These are phyloP conservation scores for Andrena minutula DNA, from an alignment of 2,888 invertebrate species.

Conservation along the genomic window DNA sequence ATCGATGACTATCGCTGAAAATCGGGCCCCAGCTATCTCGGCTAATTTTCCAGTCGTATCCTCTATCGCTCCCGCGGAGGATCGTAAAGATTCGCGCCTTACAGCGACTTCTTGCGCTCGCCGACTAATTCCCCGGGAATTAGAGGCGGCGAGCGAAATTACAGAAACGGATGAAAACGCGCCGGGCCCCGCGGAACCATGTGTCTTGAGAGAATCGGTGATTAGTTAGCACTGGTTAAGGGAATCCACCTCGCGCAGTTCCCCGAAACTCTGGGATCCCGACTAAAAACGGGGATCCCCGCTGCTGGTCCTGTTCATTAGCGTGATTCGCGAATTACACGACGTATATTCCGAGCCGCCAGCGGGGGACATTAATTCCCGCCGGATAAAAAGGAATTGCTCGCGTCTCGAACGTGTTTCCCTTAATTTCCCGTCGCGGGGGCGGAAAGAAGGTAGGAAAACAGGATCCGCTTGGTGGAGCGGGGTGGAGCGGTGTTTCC, in stretches of 20 bases:
- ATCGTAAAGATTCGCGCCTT: constrained; percentile 20
- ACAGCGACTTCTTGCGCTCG: constrained; percentile 27
- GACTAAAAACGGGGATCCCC: no score
- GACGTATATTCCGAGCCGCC: not conserved
- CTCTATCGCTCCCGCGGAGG: constrained; percentile 17
- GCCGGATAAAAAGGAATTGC: not conserved
- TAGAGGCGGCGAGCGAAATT: constrained; percentile 34
- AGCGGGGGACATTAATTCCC: not conserved
- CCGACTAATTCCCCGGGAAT: constrained; percentile 32
- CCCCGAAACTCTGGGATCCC: no score
- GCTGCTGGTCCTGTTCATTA: no score
- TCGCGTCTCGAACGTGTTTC: constrained; percentile 9
- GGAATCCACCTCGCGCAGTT: no score
- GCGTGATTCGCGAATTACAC: not conserved
- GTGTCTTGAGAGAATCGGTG: no score
- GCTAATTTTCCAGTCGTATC: not conserved
- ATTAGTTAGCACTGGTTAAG: no score
- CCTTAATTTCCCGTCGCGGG: constrained; percentile 11
- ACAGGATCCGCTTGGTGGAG: not conserved
- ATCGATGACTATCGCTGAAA: constrained; percentile 25
- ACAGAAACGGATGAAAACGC: constrained; percentile 26
- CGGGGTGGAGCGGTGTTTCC: constrained; percentile 8
- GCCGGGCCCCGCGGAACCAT: no score
- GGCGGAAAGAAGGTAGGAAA: not conserved
- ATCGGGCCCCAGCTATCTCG: constrained; percentile 12